Evolutionary conservation across 2,888 invertebrate genomes (phyloP), one percentile per base, ranked within the genome.

Genomic region (Imbricaverruca yamaguchii): DNA sequence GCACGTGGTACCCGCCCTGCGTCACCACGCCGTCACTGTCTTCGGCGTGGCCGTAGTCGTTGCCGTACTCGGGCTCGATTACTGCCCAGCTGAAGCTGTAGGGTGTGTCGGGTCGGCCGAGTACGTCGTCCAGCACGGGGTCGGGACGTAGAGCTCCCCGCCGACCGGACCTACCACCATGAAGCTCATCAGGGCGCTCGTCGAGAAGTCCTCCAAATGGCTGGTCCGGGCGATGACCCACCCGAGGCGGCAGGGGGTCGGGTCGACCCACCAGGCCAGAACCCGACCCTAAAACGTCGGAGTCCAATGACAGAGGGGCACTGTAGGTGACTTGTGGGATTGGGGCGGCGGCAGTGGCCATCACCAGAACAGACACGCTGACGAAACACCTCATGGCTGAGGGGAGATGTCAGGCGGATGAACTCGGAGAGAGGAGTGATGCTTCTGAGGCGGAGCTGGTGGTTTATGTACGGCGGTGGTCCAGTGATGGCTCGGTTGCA

Each of bases 41-140:
- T 23, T 65, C 23, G 18, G n/a, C 23, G 23, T 65, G 65, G 65
- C 65, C 65, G 65, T 65, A 65, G 18, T 65, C 9, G 65, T 65
- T 65, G 23, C 65, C 65, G 65, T 65, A 65, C 23, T 65, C 65
- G n/a, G 65, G 65, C 65, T 65, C 65, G 65, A 23, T 23, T 1
- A 65, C 65, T 8, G 65, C 65, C 65, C 65, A 65, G 65, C 65
- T 65, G 65, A 65, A 65, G 65, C 23, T 23, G 23, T 65, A 65
- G 23, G 65, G 65, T 23, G 8, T 65, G 65, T 23, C 65, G 23
- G 65, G 65, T 8, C 65, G 23, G 65, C 2, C 18, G 3, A 18
- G 65, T 23, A 65, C 23, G 23, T 23, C 65, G 65, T 65, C 65
- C 23, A 23, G 65, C 1, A n/a, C 23, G 23, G 23, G 65, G 7